These are phyloP conservation scores for Schrankia costaestrigalis DNA, from an alignment of 2,888 invertebrate genomes.

Conservation along the genomic window DNA sequence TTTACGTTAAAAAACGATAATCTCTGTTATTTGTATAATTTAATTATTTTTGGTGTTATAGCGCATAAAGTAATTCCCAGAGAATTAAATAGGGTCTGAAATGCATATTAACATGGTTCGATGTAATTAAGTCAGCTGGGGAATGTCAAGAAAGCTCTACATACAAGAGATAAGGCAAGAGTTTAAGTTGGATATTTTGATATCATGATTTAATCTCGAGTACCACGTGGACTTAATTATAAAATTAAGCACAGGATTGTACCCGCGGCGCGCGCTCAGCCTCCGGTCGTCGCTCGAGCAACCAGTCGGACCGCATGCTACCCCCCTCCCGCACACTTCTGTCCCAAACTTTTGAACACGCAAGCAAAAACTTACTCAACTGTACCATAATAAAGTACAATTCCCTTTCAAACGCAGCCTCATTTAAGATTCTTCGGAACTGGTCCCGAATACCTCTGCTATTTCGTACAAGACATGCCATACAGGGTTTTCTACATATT, in stretches of 20 bases:
- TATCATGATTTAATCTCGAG: conserved; percentile 37
- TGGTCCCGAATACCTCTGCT: conserved; percentile 44
- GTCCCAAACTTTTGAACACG: conserved; percentile 53
- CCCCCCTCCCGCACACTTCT: conserved; percentile 49
- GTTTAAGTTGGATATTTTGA: conserved; percentile 38
- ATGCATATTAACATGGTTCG: no score
- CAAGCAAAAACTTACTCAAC: conserved; percentile 41
- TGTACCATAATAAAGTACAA: conserved; percentile 21
- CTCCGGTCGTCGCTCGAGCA: conserved; percentile 78
- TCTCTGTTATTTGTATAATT: no score
- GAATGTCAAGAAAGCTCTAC: no score
- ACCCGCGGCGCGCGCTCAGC: conserved; percentile 68
- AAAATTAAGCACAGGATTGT: conserved; percentile 55
- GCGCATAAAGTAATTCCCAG: no score
- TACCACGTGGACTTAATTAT: conserved; percentile 56
- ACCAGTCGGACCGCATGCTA: conserved; percentile 75
- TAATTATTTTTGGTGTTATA: no score
- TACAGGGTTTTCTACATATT: conserved; percentile 71
- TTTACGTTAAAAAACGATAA: no score
- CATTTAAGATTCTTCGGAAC: conserved; percentile 35
- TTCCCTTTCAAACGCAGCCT: conserved; percentile 4
- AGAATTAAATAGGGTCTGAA: no score
- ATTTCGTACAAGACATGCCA: conserved; percentile 69
- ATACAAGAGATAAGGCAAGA: conserved; percentile 31
- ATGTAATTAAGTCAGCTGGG: no score